Evolutionary conservation across 2,113 vertebrate genomes (phyloP).

Genomic region (Trichomycterus rosablanca): DNA sequence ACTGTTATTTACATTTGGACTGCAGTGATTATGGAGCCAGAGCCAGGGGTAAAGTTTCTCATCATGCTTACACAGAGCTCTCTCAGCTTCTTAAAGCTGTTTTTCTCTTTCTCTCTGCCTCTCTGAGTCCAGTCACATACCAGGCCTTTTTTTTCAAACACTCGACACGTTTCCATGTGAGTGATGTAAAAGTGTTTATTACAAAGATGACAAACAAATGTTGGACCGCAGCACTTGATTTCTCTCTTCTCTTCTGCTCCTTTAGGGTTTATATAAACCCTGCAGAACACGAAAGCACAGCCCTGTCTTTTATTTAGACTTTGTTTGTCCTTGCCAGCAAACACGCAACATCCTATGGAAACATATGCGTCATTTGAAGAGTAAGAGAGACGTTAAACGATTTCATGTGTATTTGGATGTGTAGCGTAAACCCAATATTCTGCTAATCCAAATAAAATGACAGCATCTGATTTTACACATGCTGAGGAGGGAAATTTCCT

Average conservation of each 20-base stretch:
- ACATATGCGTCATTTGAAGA: slow-evolving; percentile 62
- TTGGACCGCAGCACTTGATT: slow-evolving; percentile 42
- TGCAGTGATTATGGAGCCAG: slow-evolving; percentile 45
- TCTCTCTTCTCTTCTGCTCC: slow-evolving; percentile 50
- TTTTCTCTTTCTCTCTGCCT: slow-evolving; percentile 37
- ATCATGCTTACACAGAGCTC: slow-evolving; percentile 52
- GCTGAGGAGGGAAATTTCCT: neutral
- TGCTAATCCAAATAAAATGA: slow-evolving; percentile 55
- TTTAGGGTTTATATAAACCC: slow-evolving; percentile 54
- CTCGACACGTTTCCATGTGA: slow-evolving; percentile 57
- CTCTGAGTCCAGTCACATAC: slow-evolving; percentile 38
- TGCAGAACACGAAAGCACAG: slow-evolving; percentile 23
- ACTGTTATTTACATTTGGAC: slow-evolving; percentile 56
- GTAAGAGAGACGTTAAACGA: slow-evolving; percentile 55
- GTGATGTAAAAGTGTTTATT: slow-evolving; percentile 65
- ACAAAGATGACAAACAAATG: slow-evolving; percentile 62
- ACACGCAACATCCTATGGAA: slow-evolving; percentile 68
- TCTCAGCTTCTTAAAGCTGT: slow-evolving; percentile 49
- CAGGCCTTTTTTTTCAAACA: slow-evolving; percentile 22
- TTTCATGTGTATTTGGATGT: slow-evolving; percentile 62
- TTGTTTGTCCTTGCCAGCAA: slow-evolving; percentile 59
- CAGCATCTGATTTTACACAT: slow-evolving; percentile 52
- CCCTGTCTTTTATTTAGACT: slow-evolving; percentile 57
- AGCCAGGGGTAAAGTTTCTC: slow-evolving; percentile 50
- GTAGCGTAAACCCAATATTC: slow-evolving; percentile 50